A percentile compares a stretch with the other conserved stretches of the same genome.
These are phyloP conservation scores for Cephus runcator DNA, from an alignment of 2,888 invertebrate genomes.

Conservation along the genomic window DNA sequence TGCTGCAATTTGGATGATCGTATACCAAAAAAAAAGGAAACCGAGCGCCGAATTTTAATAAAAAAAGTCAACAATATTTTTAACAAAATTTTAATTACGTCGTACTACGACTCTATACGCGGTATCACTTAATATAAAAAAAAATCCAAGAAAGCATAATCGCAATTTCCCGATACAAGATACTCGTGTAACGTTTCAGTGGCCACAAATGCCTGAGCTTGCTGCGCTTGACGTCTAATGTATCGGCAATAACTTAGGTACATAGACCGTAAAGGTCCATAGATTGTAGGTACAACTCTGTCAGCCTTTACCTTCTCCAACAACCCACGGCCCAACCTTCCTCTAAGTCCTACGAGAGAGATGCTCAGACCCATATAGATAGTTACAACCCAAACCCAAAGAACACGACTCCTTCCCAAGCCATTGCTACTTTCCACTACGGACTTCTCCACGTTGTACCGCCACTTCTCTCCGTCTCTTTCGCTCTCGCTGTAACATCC, in stretches of 20 bases:
- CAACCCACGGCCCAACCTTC: too few relatives aligned
- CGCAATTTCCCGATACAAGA: too few relatives aligned
- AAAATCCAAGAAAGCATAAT: too few relatives aligned
- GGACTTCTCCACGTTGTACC: not conserved
- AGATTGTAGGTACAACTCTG: too few relatives aligned
- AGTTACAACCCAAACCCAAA: not conserved
- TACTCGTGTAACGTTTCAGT: conserved; percentile 14
- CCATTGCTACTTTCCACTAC: not conserved
- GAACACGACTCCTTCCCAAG: not conserved
- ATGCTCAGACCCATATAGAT: not conserved
- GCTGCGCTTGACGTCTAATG: conserved; percentile 54
- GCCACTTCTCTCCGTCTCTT: not conserved
- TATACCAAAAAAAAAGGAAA: not conserved
- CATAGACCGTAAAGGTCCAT: not conserved
- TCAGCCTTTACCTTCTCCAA: too few relatives aligned
- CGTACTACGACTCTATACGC: not conserved
- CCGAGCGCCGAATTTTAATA: too few relatives aligned
- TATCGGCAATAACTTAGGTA: conserved; percentile 55
- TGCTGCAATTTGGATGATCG: not conserved
- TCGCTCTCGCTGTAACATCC: not conserved
- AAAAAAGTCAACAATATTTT: conserved; percentile 9
- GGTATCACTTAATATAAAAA: not conserved
- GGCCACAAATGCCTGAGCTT: conserved; percentile 13
- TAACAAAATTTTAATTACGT: not conserved
- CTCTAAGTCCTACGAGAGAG: too few relatives aligned